phyloP scores from a whole-genome alignment of 2,113 vertebrate species.

The Dolichotis patagonum region DNA sequence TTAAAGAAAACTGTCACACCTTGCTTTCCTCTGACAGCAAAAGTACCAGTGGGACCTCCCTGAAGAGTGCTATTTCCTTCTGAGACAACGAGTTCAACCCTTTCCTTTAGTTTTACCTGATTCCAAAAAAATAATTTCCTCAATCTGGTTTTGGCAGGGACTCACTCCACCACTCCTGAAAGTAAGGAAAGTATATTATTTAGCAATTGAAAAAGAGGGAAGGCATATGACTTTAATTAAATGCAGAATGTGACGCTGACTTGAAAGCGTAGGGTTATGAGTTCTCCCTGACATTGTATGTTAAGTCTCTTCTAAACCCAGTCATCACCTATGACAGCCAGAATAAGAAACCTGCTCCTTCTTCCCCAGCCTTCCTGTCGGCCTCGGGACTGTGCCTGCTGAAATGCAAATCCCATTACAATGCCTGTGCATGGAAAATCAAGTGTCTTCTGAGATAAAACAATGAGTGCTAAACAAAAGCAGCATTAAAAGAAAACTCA shows the following conservation, averaged over 20 bases:
- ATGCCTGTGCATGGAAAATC: neutral
- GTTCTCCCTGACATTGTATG: slow-evolving; percentile 5
- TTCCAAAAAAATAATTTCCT: slow-evolving; percentile 13
- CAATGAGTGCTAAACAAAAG: slow-evolving; percentile 5
- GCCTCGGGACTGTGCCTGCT: neutral
- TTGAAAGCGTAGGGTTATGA: neutral
- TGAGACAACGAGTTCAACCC: neutral
- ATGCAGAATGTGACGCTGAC: neutral
- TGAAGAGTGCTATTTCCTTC: neutral
- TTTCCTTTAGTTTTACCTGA: neutral
- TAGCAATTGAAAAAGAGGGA: slow-evolving; percentile 42
- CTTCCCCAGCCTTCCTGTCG: neutral
- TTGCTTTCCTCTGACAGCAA: neutral
- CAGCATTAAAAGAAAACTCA: slow-evolving; percentile 23
- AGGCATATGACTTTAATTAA: slow-evolving; percentile 43
- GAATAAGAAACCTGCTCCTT: neutral
- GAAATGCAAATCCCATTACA: slow-evolving; percentile 1
- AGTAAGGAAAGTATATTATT: slow-evolving; percentile 2
- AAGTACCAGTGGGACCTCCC: neutral
- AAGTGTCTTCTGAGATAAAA: slow-evolving; percentile 63
- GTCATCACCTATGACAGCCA: neutral
- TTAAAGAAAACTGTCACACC: too few species aligned
- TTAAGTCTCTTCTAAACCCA: slow-evolving; percentile 7
- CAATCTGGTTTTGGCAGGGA: neutral
- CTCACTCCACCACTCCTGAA: neutral